These are phyloP conservation scores for Pseudobourletiella spinata DNA, from an alignment of 1,140 invertebrate genomes.

Conservation along the genomic window DNA sequence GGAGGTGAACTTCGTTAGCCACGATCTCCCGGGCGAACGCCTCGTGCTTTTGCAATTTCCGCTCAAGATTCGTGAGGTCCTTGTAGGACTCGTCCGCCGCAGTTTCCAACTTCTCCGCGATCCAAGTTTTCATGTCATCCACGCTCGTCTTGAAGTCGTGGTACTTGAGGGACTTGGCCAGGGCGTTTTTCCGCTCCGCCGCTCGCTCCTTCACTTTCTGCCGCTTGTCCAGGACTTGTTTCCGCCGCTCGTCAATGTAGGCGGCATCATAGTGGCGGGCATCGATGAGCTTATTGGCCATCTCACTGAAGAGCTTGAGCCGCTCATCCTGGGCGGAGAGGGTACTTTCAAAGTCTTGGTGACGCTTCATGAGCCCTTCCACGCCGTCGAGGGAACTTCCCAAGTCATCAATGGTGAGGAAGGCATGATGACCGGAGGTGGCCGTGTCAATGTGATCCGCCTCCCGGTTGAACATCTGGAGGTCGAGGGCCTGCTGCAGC, in stretches of 20 bases:
- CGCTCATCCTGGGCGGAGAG: constrained; percentile 88
- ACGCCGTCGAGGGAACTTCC: constrained; percentile 89
- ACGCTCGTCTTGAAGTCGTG: constrained; percentile 82
- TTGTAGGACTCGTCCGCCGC: constrained; percentile 88
- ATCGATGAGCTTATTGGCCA: constrained; percentile 72
- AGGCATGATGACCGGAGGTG: constrained; percentile 85
- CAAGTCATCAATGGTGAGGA: constrained; percentile 77
- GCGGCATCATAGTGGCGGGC: constrained; percentile 77
- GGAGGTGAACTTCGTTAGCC: constrained; percentile 82
- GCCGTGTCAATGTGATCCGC: constrained; percentile 95
- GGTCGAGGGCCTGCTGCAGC: constrained; percentile 71
- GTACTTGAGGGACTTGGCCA: constrained; percentile 68
- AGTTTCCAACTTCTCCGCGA: constrained; percentile 81
- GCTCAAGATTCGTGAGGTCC: constrained; percentile 80
- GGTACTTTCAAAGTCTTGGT: constrained; percentile 90
- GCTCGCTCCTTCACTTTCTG: constrained; percentile 63
- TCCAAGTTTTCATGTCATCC: constrained; percentile 78
- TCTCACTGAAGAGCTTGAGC: constrained; percentile 72
- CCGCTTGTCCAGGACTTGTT: constrained; percentile 63
- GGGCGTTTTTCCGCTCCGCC: constrained; percentile 56
- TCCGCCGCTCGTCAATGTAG: constrained; percentile 62
- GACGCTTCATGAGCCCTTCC: constrained; percentile 83
- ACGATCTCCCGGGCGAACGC: constrained; percentile 91
- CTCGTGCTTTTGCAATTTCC: constrained; percentile 94
- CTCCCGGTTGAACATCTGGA: constrained; percentile 88